Evolutionary conservation across 1,140 invertebrate species (phyloP).

Genomic region (Drosophila trapezifrons): DNA sequence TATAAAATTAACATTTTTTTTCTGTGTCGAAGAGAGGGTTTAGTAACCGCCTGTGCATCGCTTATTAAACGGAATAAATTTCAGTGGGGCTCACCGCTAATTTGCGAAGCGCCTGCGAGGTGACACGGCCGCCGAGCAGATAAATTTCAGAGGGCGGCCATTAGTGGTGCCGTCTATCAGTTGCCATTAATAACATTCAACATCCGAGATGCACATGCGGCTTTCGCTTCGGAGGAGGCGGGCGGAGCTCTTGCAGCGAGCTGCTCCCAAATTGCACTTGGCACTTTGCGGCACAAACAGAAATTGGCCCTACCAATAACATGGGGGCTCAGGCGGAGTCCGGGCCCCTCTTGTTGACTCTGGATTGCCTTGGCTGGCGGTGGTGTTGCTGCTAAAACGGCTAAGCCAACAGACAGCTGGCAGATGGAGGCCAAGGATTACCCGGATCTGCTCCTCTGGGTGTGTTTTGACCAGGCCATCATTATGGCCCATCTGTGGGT

Average conservation of each 20-base stretch:
- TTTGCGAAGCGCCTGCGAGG: slow-evolving; percentile 35
- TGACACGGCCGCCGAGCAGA: slow-evolving; percentile 35
- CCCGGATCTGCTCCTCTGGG: slow-evolving; percentile 46
- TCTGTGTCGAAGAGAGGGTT: too few species aligned
- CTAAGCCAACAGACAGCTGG: slow-evolving; percentile 58
- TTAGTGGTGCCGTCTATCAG: slow-evolving; percentile 52
- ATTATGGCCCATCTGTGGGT: slow-evolving; percentile 42
- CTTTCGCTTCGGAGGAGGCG: slow-evolving; percentile 6
- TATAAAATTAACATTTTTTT: background rate
- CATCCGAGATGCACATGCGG: slow-evolving; percentile 55
- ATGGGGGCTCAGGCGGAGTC: slow-evolving; percentile 11
- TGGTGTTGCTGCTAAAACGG: slow-evolving; percentile 38
- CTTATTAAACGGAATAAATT: slow-evolving; percentile 53
- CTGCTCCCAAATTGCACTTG: slow-evolving; percentile 55
- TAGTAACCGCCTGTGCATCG: background rate
- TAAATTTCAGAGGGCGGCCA: slow-evolving; percentile 52
- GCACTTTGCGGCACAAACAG: slow-evolving; percentile 62
- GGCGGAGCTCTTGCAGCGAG: slow-evolving; percentile 5
- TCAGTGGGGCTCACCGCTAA: slow-evolving; percentile 44
- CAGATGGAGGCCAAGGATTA: slow-evolving; percentile 35
- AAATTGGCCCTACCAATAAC: slow-evolving; percentile 43
- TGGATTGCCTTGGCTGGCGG: slow-evolving; percentile 35
- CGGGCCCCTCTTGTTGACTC: slow-evolving; percentile 32
- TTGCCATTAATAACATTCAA: slow-evolving; percentile 76
- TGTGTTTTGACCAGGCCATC: slow-evolving; percentile 42